Evolutionary conservation across 1,140 invertebrate genomes (phyloP), one percentile per base, ranked within the genome.

Genomic region (Eumeta japonica): DNA sequence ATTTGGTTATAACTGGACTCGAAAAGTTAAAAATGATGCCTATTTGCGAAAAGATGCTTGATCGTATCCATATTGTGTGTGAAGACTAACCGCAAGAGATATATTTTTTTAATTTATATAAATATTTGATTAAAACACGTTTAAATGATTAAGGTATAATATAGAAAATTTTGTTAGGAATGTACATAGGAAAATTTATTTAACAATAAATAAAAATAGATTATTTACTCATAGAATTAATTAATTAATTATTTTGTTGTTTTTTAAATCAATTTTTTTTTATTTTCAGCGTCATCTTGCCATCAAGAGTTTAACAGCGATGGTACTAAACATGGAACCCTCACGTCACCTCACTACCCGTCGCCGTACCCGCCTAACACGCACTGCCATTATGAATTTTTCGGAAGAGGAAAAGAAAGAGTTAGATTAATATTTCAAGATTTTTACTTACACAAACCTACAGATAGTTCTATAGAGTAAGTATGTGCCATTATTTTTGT

Each of bases 311-410:
- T 88, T 57, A 86, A 80, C 59, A 90, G 89, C 53, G 89, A 91
- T 50, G 77, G 79, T n/a, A 80, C 81, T 31, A 90, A 89, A 68
- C 87, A 87, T 39, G 90, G 90, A 5, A 83, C 84, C 2, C 81
- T 93, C 37, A 82, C 83, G 11, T 90, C 89, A 28, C 89, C 89
- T 19, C 82, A 81, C 50, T 89, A 85, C 62, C 87, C 88, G 18
- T 77, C 81, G 45, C 80, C 85, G 14, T 90, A 91, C 67, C 83
- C 85, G 32, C 59, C 83, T 1, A 81, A 84, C 46, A 83, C 87
- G 3, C 81, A 83, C 37, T 93, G 90, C 67, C 83, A 84, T 50
- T 92, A 90, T 62, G 88, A 91, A 46, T 93, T 93, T 58, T 83
- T 86, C 53, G 90, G 88, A 27, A 77, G 85, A 42, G 87, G 88